Conservation (phyloP, 2,113 vertebrate genomes). For the Alces alces region DNA sequence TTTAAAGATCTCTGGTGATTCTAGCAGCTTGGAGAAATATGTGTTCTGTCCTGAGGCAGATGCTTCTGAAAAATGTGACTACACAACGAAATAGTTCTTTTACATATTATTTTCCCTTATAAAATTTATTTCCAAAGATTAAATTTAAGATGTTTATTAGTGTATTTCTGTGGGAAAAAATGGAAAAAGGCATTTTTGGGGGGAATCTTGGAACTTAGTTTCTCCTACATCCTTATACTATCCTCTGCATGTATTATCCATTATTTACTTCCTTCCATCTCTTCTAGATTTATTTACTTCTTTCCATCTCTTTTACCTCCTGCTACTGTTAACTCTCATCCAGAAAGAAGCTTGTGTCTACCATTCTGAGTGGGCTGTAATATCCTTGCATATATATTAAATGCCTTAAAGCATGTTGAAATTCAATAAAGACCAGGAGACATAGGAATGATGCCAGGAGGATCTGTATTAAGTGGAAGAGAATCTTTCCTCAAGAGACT, state of each 20-base stretch:
- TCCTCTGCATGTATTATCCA: not conserved
- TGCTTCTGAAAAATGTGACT: not conserved
- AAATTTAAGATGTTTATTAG: not conserved
- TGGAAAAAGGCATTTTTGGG: not conserved
- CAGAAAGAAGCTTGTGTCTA: not conserved
- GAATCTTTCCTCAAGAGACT: not conserved
- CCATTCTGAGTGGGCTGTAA: constrained; percentile 44
- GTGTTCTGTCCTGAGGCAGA: not conserved
- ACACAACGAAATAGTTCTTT: not conserved
- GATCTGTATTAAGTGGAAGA: not conserved
- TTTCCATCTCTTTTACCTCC: not conserved
- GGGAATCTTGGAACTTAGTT: not conserved
- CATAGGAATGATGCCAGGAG: constrained; percentile 17
- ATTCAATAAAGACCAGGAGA: constrained; percentile 35
- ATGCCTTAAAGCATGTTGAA: constrained; percentile 40
- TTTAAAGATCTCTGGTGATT: constrained; percentile 30
- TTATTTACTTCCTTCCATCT: not conserved
- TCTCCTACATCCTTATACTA: not conserved
- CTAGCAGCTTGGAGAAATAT: not conserved
- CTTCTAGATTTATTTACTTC: not conserved
- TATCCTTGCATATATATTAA: constrained; percentile 44
- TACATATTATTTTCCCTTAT: not conserved
- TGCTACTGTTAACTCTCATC: constrained; percentile 9
- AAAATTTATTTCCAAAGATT: not conserved
- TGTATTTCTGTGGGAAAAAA: not conserved